These are phyloP conservation scores for Drosophila arizonae DNA, from an alignment of 1,140 invertebrate genomes.

Conservation along the genomic window DNA sequence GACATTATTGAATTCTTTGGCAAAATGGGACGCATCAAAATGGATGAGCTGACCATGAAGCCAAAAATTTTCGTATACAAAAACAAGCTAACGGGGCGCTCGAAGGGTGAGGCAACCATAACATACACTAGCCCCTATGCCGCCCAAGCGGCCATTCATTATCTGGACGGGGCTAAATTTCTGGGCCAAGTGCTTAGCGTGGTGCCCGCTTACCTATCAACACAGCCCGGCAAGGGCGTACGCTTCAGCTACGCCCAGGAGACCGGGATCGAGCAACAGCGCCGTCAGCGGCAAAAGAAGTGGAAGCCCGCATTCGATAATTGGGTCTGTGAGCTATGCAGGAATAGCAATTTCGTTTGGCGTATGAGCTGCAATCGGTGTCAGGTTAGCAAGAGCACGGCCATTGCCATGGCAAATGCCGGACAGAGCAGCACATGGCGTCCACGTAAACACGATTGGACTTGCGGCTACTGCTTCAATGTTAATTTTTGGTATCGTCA, in stretches of 20 bases:
- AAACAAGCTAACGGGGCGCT: conserved; percentile 60
- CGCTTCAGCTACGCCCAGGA: conserved; percentile 57
- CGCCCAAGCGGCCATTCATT: conserved; percentile 54
- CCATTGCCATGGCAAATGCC: neutral
- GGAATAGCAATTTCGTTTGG: conserved; percentile 70
- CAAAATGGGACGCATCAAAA: conserved; percentile 49
- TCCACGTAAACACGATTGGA: conserved; percentile 49
- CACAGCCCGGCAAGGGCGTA: conserved; percentile 38
- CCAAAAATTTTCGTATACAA: conserved; percentile 72
- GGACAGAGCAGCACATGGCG: conserved; percentile 9
- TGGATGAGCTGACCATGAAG: conserved; percentile 44
- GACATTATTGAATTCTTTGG: conserved; percentile 61
- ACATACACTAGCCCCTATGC: conserved; percentile 53
- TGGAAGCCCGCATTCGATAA: conserved; percentile 70
- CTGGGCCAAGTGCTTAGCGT: conserved; percentile 52
- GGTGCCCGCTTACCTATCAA: conserved; percentile 62
- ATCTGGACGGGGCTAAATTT: conserved; percentile 49
- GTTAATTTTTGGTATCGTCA: conserved; percentile 64
- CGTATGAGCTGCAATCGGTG: conserved; percentile 62
- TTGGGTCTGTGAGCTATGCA: conserved; percentile 56
- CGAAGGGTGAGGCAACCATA: conserved; percentile 66
- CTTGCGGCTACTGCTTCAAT: conserved; percentile 54
- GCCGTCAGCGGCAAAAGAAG: conserved; percentile 44
- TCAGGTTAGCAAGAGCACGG: conserved; percentile 28
- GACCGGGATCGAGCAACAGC: conserved; percentile 22